Evolutionary conservation across 1,140 invertebrate genomes (phyloP).

Genomic region (Reticulitermes speratus): DNA sequence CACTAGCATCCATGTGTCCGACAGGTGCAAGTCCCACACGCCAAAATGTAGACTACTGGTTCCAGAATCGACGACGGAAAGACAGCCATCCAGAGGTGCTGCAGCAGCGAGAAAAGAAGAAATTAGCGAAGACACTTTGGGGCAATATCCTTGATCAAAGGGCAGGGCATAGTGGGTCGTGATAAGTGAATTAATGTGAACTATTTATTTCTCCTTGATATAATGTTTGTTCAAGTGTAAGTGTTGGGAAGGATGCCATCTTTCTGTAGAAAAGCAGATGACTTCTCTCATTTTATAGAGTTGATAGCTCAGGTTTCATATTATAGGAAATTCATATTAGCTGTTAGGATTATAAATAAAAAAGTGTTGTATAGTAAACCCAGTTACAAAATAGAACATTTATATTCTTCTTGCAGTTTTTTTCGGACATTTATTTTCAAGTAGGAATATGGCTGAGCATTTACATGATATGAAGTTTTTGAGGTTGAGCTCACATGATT

Average conservation of each 20-base stretch:
- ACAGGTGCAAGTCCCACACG: slow-evolving; percentile 30
- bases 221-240: neutral
- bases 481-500: no score
- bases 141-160: slow-evolving; percentile 31
- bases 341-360: neutral
- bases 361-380: neutral
- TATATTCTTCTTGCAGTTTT: no score
- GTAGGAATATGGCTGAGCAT: no score
- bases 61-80: slow-evolving; percentile 35
- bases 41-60: slow-evolving; percentile 37
- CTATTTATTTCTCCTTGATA: neutral
- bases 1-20: slow-evolving; percentile 24
- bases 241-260: neutral
- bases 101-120: slow-evolving; percentile 34
- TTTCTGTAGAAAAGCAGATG: neutral
- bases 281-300: neutral
- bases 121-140: slow-evolving; percentile 30
- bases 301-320: neutral
- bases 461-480: no score
- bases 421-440: no score
- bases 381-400: no score
- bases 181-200: neutral
- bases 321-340: neutral
- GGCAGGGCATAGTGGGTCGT: slow-evolving; percentile 17
- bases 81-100: slow-evolving; percentile 34